Evolutionary conservation across 2,113 vertebrate species (phyloP).

Genomic region (Pan troglodytes): NHGRI_mPanTro3-v2.1_pri NC_072421.2:94466501-94467000

Average conservation of each 20-base stretch:
- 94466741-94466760: neutral
- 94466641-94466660: neutral
- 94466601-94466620: neutral
- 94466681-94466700: neutral
- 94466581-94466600: neutral
- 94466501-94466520: neutral
- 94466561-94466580: neutral
- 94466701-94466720: neutral
- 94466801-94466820: neutral
- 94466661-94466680: neutral
- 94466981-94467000: conserved; percentile 10
- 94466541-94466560: neutral
- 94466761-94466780: neutral
- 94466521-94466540: neutral
- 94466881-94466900: neutral
- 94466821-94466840: neutral
- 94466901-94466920: neutral
- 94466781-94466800: neutral
- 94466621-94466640: neutral
- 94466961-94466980: neutral
- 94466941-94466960: neutral
- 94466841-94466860: neutral
- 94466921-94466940: neutral
- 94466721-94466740: neutral
- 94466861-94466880: neutral